Conservation (phyloP, 2,797 vertebrate species). For the Arctocebus calabarensis region DNA sequence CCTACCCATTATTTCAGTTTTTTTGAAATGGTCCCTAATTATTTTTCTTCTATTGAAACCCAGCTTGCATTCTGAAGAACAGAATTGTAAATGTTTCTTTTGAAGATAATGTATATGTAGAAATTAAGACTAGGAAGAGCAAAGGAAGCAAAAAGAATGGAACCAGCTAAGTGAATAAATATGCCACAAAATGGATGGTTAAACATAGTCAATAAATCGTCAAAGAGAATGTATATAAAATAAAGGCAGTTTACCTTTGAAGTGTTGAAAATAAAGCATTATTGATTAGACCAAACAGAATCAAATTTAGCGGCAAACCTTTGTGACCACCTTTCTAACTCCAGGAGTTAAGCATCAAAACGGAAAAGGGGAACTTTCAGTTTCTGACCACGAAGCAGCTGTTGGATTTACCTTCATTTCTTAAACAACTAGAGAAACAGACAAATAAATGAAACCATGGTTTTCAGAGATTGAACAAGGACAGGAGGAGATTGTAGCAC, state of each 20-base stretch:
- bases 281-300: background rate
- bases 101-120: background rate
- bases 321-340: background rate
- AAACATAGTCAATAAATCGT: background rate
- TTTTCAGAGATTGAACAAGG: background rate
- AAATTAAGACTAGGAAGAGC: constrained; percentile 43
- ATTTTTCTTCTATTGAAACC: background rate
- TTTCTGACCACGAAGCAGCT: background rate
- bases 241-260: constrained; percentile 16
- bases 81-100: background rate
- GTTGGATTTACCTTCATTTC: background rate
- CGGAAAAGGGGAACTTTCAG: background rate
- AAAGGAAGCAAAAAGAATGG: background rate
- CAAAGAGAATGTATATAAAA: background rate
- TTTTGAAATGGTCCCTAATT: constrained; percentile 36
- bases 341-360: background rate
- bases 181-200: background rate
- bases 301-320: background rate
- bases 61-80: background rate
- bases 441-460: background rate
- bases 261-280: constrained; percentile 32
- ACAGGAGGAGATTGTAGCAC: too few species aligned
- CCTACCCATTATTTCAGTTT: constrained; percentile 33
- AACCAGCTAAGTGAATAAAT: constrained; percentile 5
- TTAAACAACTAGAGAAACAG: background rate